Base-by-base conservation (phyloP, 2,888 invertebrate genomes). In the Epistrophe grossulariae region DNA sequence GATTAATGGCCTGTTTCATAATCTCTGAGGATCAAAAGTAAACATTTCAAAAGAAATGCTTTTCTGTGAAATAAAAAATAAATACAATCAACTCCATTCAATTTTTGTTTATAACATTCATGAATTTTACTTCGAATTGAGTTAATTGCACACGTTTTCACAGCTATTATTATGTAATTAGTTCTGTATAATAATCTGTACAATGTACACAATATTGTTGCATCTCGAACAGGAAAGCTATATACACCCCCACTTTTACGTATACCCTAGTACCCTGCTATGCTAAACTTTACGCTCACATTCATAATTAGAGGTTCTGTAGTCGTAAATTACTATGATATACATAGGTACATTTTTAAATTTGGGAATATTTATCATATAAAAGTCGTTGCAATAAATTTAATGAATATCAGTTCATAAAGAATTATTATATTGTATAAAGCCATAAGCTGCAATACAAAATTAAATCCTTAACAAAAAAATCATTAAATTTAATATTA, bases 221-320 rank as follows among this genome's bases (percentile, higher is more conserved):
- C 24, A 55, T 31, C 28, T 55, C 15, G 15, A 55, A 15, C 28
- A 28, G 55, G 15, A 55, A 55, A 28, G 15, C 28, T 55, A n/a
- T n/a, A n/a, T n/a, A 31, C 55, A 31, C 55, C 55, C 55, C 28
- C 55, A 55, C 28, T 55, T 15, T 31, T n/a, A 31, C 28, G 52
- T 24, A 10, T 55, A 55, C n/a, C n/a, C n/a, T 28, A 28, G 55
- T 55, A 55, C 55, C 55, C 55, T 55, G 15, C 11, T 55, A 50
- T 50, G 50, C 11, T 50, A 19, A 50, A 50, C 48, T 48, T 17
- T 2, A 48, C 17, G 17, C 17, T 48, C 48, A 19, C 11, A 5
- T 50, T 11, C 50, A 19, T 31, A 28, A 55, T 55, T 31, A 55
- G 55, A 55, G n/a, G 1, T 15, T n/a, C n/a, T n/a, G 15, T 31